Percentiles rank a stretch among this genome's conserved stretches.
Conservation (phyloP, 2,888 invertebrate species). For the Platyscelio sp. region DNA sequence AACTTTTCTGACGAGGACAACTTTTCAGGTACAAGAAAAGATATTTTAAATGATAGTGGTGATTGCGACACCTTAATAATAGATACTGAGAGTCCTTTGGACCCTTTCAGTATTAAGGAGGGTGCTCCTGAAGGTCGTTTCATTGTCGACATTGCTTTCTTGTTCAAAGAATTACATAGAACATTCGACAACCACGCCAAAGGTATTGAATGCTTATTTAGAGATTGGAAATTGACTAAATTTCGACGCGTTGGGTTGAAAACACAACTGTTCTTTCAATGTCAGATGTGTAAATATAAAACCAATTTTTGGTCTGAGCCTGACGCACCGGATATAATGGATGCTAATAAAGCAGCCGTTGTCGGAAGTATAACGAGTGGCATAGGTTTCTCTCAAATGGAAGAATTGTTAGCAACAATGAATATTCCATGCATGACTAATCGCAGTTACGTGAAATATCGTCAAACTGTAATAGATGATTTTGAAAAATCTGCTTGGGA, state of each 20-base stretch:
- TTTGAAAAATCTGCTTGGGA: slow-evolving; percentile 1
- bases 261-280: slow-evolving; percentile 11
- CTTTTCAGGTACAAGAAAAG: background rate
- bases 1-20: background rate
- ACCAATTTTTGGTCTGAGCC: background rate
- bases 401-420: slow-evolving; percentile 47
- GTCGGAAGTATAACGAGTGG: background rate
- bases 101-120: background rate
- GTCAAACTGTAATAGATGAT: background rate
- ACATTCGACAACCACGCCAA: slow-evolving; percentile 8
- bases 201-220: background rate
- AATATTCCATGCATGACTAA: slow-evolving; percentile 37
- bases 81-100: background rate
- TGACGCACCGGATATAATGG: background rate
- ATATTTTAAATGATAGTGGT: background rate
- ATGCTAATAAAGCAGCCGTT: background rate
- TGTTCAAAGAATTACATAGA: slow-evolving; percentile 1
- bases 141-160: background rate
- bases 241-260: background rate
- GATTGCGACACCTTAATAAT: background rate
- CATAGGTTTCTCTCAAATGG: slow-evolving; percentile 42
- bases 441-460: slow-evolving; percentile 28
- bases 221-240: slow-evolving; percentile 17
- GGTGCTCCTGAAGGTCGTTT: background rate
- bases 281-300: background rate